These are phyloP conservation scores for Yponomeuta cagnagella DNA, from an alignment of 2,888 invertebrate species.

Conservation along the genomic window DNA sequence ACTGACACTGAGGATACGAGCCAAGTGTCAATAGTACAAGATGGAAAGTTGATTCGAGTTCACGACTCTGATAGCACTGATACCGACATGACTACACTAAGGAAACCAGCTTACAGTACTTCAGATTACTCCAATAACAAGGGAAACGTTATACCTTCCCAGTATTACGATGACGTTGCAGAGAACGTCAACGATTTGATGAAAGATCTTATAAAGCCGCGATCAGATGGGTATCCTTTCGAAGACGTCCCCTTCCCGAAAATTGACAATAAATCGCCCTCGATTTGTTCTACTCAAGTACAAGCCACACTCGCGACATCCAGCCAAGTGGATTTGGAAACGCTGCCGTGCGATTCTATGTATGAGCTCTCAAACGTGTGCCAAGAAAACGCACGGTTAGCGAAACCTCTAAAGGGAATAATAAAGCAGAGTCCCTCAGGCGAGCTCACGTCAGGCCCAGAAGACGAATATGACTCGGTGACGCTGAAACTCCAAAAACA, in stretches of 20 bases:
- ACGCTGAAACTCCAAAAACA: background rate
- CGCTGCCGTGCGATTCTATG: background rate
- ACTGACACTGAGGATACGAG: slow-evolving; percentile 31
- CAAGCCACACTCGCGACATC: slow-evolving; percentile 52
- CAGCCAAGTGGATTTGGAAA: slow-evolving; percentile 51
- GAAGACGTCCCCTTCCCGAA: slow-evolving; percentile 18
- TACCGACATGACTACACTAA: background rate
- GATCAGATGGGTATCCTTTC: slow-evolving; percentile 40
- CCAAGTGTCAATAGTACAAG: slow-evolving; percentile 19
- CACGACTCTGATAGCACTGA: background rate
- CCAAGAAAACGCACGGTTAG: slow-evolving; percentile 14
- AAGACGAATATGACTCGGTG: background rate
- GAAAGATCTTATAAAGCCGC: slow-evolving; percentile 58
- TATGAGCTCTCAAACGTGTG: background rate
- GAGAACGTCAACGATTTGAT: slow-evolving; percentile 55
- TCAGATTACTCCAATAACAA: slow-evolving; percentile 19
- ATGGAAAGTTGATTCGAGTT: background rate
- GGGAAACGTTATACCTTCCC: slow-evolving; percentile 47
- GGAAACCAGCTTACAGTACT: background rate
- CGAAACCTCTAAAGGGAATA: background rate
- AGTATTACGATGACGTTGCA: slow-evolving; percentile 37
- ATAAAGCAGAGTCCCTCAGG: background rate
- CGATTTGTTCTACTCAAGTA: slow-evolving; percentile 44
- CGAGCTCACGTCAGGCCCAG: background rate
- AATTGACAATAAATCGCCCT: slow-evolving; percentile 23